Base-by-base conservation (phyloP, 2,888 invertebrate species). In the Thumatha senex region DNA sequence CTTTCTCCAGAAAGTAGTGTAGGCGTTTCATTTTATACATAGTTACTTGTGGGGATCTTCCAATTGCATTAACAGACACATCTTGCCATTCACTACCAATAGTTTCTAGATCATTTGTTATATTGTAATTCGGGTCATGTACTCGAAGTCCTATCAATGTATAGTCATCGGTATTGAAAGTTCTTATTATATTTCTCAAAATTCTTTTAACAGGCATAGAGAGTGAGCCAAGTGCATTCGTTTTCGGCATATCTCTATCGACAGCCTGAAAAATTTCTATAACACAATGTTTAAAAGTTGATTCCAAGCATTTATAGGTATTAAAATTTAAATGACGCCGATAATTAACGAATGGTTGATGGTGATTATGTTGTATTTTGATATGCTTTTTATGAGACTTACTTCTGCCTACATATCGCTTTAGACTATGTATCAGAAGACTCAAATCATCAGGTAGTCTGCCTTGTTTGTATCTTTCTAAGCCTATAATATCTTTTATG, bases 21-120 rank as follows among this genome's bases (percentile, higher is more conserved):
- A 89, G 63, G 14, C 79, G 52, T 61, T 88, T 86, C 63, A 86
- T 61, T 13, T 66, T 68, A 15, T 82, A 70, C 0, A 83, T 35
- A 29, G 64, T 74, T 30, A 78, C 70, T 18, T 66, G 53, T 12
- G 70, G 56, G n/a, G 66, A 24, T 50, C 68, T 73, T 0, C 61
- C 55, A 4, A 56, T 49, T 5, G 84, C 40, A 14, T 63, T 63
- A 9, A 48, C 41, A 7, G 73, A 56, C 41, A 78, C 53, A 45
- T 63, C 56, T 35, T 74, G 58, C 84, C 86, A 83, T 31, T 66
- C 67, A 10, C 11, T 56, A 1, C 82, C 82, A 14, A 88, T 67
- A n/a, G 48, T 63, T 40, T 55, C 63, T 39, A 89, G 63, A 52
- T 78, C 72, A 43, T 70, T 67, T 5, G 66, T 70, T 5, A 82